phyloP scores from a whole-genome alignment of 53 echinoderm and acorn worm genomes.

The Echinometra lucunter region DNA sequence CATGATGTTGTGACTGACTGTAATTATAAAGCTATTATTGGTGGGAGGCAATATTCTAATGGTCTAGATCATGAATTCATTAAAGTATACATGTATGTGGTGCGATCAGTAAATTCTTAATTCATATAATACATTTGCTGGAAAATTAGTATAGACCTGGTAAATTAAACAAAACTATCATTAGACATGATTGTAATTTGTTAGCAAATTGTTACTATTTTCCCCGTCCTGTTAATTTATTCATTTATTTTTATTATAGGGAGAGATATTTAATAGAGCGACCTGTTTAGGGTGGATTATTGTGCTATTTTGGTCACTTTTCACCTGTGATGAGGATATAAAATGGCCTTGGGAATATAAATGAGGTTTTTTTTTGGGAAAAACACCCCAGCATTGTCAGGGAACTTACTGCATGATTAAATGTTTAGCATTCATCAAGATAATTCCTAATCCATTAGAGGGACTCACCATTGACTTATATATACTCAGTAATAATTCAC shows the following conservation, averaged over 20 bases:
- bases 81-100: neutral
- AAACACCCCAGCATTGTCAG: neutral
- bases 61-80: neutral
- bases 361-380: neutral
- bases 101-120: neutral
- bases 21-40: neutral
- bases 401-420: conserved; percentile 45
- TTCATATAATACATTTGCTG: neutral
- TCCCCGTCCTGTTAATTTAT: neutral
- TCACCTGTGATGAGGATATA: neutral
- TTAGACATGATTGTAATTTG: neutral
- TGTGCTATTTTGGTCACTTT: neutral
- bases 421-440: conserved; percentile 58
- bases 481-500: conserved; percentile 44
- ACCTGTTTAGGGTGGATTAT: neutral
- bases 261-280: neutral
- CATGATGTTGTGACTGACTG: neutral
- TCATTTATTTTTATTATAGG: too few relatives aligned
- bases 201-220: neutral
- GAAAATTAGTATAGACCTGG: neutral
- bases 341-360: conserved; percentile 5
- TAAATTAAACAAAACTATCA: neutral
- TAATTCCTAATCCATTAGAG: conserved; percentile 64
- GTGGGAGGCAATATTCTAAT: neutral
- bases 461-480: conserved; percentile 45